These are phyloP conservation scores for Lasius fuliginosus DNA, from an alignment of 2,888 invertebrate species.

Conservation along the genomic window DNA sequence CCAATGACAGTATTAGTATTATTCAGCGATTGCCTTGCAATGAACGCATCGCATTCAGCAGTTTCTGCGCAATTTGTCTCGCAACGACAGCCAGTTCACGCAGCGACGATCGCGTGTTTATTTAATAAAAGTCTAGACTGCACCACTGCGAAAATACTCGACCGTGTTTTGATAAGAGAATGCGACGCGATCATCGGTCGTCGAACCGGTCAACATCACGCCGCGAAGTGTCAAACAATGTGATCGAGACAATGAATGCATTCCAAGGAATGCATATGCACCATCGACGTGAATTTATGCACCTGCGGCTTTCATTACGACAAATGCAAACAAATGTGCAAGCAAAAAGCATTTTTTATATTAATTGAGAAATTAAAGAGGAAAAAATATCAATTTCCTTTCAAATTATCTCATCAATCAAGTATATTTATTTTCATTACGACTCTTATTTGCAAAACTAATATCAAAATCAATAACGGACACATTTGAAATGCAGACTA, in stretches of 20 bases:
- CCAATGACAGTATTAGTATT: background rate
- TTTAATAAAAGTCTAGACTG: constrained; percentile 76
- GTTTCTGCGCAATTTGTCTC: constrained; percentile 62
- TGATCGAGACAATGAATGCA: constrained; percentile 38
- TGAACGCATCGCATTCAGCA: constrained; percentile 46
- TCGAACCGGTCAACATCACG: constrained; percentile 62
- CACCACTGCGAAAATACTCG: constrained; percentile 71
- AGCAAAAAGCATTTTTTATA: background rate
- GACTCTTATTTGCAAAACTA: background rate
- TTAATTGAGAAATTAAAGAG: background rate
- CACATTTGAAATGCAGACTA: background rate
- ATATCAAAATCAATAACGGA: background rate
- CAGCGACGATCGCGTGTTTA: constrained; percentile 60
- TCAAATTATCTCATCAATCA: background rate
- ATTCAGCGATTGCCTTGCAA: background rate
- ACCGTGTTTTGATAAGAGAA: constrained; percentile 72
- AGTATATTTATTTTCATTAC: background rate
- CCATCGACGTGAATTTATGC: background rate
- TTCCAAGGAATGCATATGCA: background rate
- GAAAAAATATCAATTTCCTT: background rate
- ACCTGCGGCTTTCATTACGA: background rate
- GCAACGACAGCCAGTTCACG: constrained; percentile 24
- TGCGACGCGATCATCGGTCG: constrained; percentile 61
- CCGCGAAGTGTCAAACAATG: constrained; percentile 60
- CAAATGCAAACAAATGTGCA: background rate